These are phyloP conservation scores for Stictocephala bisonia DNA, from an alignment of 2,888 invertebrate species.

Conservation along the genomic window DNA sequence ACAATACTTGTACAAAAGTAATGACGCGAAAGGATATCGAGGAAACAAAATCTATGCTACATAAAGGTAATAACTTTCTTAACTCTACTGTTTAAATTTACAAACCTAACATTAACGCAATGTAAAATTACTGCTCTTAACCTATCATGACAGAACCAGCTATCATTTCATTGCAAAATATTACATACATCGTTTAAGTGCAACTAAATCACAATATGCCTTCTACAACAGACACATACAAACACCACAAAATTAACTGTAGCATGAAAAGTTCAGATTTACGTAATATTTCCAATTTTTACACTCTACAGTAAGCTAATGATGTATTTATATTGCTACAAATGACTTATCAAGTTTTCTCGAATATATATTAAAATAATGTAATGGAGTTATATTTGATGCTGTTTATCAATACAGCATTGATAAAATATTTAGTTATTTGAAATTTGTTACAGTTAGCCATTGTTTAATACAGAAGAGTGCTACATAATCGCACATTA, in stretches of 20 bases:
- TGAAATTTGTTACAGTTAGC: too few species aligned
- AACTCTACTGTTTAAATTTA: slow-evolving; percentile 12
- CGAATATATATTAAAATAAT: too few species aligned
- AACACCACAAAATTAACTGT: slow-evolving; percentile 23
- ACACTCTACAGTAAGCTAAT: slow-evolving; percentile 37
- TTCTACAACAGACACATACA: slow-evolving; percentile 22
- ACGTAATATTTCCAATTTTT: slow-evolving; percentile 10
- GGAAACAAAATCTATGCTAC: too few species aligned
- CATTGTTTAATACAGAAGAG: too few species aligned
- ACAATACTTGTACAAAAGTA: too few species aligned
- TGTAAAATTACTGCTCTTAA: slow-evolving; percentile 20
- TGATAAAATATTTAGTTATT: too few species aligned
- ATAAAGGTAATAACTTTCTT: too few species aligned
- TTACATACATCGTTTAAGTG: slow-evolving; percentile 32
- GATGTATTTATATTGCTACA: slow-evolving; percentile 17
- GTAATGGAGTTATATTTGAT: too few species aligned
- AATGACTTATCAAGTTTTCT: slow-evolving; percentile 25
- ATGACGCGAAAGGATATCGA: too few species aligned
- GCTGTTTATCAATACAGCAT: too few species aligned
- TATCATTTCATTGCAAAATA: slow-evolving; percentile 39
- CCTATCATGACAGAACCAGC: slow-evolving; percentile 39
- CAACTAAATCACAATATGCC: slow-evolving; percentile 31
- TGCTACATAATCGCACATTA: too few species aligned
- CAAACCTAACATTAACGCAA: slow-evolving; percentile 19
- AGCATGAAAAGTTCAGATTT: slow-evolving; percentile 35